These are phyloP conservation scores for Athetis lepigone DNA, from an alignment of 2,888 invertebrate genomes.

Conservation along the genomic window DNA sequence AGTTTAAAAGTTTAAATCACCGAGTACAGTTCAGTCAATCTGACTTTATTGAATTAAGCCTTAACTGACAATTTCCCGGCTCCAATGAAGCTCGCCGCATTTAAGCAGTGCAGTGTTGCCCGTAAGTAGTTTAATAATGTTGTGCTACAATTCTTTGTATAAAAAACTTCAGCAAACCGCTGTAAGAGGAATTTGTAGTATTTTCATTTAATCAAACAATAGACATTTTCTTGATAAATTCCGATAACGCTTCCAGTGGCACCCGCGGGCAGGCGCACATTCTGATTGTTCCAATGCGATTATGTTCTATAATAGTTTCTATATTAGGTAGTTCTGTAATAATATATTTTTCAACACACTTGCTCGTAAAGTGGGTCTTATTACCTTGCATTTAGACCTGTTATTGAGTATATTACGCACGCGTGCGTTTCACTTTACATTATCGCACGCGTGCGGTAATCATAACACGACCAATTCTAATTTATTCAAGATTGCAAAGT, in stretches of 20 bases:
- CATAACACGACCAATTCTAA: too few species aligned
- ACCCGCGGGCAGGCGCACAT: neutral
- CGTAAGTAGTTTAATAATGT: neutral
- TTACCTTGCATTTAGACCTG: too few species aligned
- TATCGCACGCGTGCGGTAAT: too few species aligned
- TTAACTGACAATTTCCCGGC: conserved; percentile 73
- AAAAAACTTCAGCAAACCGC: neutral
- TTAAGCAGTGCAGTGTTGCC: conserved; percentile 3
- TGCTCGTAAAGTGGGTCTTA: too few species aligned
- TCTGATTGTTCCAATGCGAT: neutral
- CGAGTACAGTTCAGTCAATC: conserved; percentile 37
- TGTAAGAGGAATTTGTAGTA: neutral
- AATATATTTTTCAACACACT: too few species aligned
- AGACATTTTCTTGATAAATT: neutral
- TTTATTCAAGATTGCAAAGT: too few species aligned
- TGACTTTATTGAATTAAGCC: conserved; percentile 71
- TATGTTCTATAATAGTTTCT: too few species aligned
- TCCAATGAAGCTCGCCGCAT: conserved; percentile 16
- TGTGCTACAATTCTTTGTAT: neutral
- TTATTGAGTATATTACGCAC: too few species aligned
- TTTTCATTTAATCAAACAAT: conserved; percentile 1
- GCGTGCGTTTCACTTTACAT: too few species aligned
- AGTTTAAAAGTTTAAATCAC: conserved; percentile 35
- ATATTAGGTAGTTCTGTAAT: too few species aligned
- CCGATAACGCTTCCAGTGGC: neutral